Conservation (phyloP, 1,140 invertebrate species). For the Pogonomyrmex californicus region DNA sequence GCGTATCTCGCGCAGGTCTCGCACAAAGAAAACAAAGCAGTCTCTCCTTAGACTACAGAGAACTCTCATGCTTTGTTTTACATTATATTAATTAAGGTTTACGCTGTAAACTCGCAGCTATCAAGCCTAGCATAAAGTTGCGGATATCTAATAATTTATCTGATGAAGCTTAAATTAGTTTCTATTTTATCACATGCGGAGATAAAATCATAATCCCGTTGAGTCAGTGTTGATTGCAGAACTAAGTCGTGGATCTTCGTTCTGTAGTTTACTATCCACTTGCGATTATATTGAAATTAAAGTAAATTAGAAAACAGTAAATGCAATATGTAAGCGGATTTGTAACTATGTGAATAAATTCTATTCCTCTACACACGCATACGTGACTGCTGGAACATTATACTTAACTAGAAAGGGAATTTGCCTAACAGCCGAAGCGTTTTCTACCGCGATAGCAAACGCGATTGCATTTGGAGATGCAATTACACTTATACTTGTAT, state of each 20-base stretch:
- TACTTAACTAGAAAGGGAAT: slow-evolving; percentile 38
- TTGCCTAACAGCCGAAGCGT: slow-evolving; percentile 10
- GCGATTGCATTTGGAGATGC: slow-evolving; percentile 29
- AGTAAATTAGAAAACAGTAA: slow-evolving; percentile 16
- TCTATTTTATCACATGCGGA: slow-evolving; percentile 8
- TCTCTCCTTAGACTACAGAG: background rate
- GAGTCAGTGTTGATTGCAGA: slow-evolving; percentile 6
- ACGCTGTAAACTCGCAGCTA: background rate
- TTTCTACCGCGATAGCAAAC: slow-evolving; percentile 6
- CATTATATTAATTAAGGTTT: background rate
- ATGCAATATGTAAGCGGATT: background rate
- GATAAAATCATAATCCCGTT: slow-evolving; percentile 26
- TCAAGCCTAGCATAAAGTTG: background rate
- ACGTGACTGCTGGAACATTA: background rate
- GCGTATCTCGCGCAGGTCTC: background rate
- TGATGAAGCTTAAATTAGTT: background rate
- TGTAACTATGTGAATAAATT: background rate
- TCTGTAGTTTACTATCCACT: background rate
- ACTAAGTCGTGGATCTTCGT: background rate
- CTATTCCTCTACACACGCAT: background rate
- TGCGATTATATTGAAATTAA: background rate
- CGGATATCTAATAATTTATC: slow-evolving; percentile 25
- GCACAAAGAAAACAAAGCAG: background rate
- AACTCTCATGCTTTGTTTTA: background rate
- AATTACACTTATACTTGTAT: slow-evolving; percentile 25